These are phyloP conservation scores for Tenthredo livida DNA, from an alignment of 2,888 invertebrate genomes.

Conservation along the genomic window DNA sequence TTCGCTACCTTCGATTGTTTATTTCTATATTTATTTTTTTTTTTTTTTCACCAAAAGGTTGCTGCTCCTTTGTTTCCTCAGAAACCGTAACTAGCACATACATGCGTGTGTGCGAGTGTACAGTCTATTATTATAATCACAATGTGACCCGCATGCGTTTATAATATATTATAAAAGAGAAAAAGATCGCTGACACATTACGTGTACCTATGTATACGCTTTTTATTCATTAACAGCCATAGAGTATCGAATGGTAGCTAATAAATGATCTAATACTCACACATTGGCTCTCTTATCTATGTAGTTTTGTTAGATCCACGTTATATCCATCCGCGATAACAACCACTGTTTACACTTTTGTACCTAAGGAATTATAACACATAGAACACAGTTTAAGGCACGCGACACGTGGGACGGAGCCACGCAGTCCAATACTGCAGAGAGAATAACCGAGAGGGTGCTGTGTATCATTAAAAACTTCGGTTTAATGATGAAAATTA, in stretches of 20 bases:
- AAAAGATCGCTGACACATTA: too few relatives aligned
- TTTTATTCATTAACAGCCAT: too few relatives aligned
- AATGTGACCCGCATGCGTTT: not conserved
- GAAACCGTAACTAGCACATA: not conserved
- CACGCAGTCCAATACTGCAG: not conserved
- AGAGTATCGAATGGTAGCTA: too few relatives aligned
- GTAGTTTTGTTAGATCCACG: not conserved
- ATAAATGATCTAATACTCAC: conserved; percentile 10
- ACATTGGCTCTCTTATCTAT: not conserved
- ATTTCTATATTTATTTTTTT: not conserved
- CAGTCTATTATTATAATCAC: too few relatives aligned
- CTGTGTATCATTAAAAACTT: too few relatives aligned
- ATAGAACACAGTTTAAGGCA: not conserved
- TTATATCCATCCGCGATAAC: conserved; percentile 35
- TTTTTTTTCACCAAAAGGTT: not conserved
- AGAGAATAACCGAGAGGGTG: too few relatives aligned
- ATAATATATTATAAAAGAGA: too few relatives aligned
- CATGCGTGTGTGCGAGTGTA: too few relatives aligned
- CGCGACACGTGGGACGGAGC: not conserved
- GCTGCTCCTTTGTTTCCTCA: not conserved
- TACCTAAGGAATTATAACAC: not conserved
- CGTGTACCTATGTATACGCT: too few relatives aligned
- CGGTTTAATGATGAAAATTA: too few relatives aligned
- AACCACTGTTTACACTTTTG: not conserved
- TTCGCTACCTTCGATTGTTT: not conserved